Percentiles rank a stretch among this genome's conserved stretches.
Evolutionary conservation across 2,888 invertebrate species (phyloP).

Genomic region (Buathra laborator): DNA sequence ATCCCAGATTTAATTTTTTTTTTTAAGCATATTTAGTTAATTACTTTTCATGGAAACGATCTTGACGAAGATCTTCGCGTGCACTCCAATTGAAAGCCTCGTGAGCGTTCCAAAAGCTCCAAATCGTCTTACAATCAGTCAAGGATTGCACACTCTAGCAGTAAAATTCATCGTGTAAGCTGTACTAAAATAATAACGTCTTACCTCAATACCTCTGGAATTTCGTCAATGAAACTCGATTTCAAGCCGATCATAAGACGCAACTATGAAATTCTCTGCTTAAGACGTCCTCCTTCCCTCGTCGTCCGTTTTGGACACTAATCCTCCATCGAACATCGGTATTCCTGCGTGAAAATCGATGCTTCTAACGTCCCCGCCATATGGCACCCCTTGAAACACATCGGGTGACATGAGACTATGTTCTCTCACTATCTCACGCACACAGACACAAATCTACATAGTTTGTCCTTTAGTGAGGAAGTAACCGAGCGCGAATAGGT

Average conservation of each 20-base stretch:
- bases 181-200: neutral
- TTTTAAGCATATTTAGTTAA: neutral
- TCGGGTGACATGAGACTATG: neutral
- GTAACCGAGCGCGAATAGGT: constrained; percentile 6
- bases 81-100: neutral
- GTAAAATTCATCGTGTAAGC: neutral
- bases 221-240: neutral
- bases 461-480: constrained; percentile 3
- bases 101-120: neutral
- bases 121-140: neutral
- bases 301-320: neutral
- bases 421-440: neutral
- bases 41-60: neutral
- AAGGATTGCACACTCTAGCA: neutral
- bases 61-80: neutral
- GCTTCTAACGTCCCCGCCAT: neutral
- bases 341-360: constrained; percentile 1
- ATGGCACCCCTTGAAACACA: neutral
- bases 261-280: neutral
- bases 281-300: neutral
- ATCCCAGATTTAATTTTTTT: neutral
- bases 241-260: neutral
- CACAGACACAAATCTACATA: neutral
- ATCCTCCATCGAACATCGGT: neutral
- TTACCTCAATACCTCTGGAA: neutral